Evolutionary conservation across 1,140 invertebrate genomes (phyloP).

Genomic region (Drosophila fuyamai): DNA sequence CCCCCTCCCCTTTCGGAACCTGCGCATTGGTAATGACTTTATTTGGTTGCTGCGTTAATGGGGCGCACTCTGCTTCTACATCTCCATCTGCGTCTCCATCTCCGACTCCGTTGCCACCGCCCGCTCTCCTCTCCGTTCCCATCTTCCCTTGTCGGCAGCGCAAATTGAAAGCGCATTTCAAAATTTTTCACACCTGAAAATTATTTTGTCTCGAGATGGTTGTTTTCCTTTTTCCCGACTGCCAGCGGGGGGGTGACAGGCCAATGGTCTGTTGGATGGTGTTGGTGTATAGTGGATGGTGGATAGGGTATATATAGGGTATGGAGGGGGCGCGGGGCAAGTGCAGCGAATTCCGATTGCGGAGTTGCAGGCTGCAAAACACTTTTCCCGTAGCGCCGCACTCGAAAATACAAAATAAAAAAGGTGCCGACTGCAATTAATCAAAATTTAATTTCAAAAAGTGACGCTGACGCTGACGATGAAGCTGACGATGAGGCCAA

Average conservation of each 20-base stretch:
- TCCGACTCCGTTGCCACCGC: background rate
- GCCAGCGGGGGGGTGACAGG: conserved; percentile 41
- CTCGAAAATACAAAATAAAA: conserved; percentile 34
- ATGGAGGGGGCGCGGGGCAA: conserved; percentile 25
- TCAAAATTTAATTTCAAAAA: conserved; percentile 80
- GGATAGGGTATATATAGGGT: background rate
- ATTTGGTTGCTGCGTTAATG: conserved; percentile 82
- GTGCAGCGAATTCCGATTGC: conserved; percentile 68
- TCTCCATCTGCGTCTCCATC: conserved; percentile 4
- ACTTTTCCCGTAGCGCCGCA: conserved; percentile 77
- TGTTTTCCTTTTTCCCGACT: conserved; percentile 1
- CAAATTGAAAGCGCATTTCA: conserved; percentile 82
- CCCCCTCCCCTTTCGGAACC: background rate
- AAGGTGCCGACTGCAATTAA: conserved; percentile 81
- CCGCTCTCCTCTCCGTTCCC: background rate
- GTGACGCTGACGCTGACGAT: conserved; percentile 63
- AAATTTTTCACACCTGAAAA: conserved; percentile 83
- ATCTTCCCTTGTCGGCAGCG: conserved; percentile 46
- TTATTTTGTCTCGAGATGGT: conserved; percentile 70
- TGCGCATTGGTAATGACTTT: conserved; percentile 73
- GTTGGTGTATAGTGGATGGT: background rate
- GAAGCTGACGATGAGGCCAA: conserved; percentile 36
- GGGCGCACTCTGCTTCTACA: conserved; percentile 42
- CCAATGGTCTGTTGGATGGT: background rate
- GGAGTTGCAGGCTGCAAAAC: conserved; percentile 51